These are phyloP conservation scores for Catonia carolina DNA, from an alignment of 2,888 invertebrate genomes.

Conservation along the genomic window DNA sequence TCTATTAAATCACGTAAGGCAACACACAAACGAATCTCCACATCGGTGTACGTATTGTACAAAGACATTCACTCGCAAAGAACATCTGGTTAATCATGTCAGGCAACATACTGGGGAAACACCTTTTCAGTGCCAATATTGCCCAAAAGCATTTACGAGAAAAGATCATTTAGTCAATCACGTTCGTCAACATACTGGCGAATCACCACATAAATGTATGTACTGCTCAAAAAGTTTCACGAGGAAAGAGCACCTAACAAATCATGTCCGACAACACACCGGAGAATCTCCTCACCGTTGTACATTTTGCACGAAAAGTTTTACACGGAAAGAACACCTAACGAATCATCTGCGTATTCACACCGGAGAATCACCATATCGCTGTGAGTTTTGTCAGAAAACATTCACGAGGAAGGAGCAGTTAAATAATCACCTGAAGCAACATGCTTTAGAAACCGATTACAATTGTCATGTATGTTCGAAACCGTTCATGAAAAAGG, in stretches of 20 bases:
- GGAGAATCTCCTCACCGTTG: conserved; percentile 68
- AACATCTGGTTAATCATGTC: conserved; percentile 79
- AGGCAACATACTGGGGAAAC: conserved; percentile 72
- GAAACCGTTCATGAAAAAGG: conserved; percentile 67
- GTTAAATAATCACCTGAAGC: conserved; percentile 62
- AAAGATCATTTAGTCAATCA: conserved; percentile 85
- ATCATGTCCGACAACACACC: conserved; percentile 40
- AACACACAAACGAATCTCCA: conserved; percentile 56
- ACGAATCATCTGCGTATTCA: conserved; percentile 70
- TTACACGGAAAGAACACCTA: conserved; percentile 37
- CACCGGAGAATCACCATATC: conserved; percentile 61
- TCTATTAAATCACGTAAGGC: conserved; percentile 76
- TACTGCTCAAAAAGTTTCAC: conserved; percentile 58
- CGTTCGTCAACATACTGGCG: conserved; percentile 81
- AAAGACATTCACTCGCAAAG: conserved; percentile 79
- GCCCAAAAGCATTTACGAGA: conserved; percentile 71
- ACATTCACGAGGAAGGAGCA: conserved; percentile 74
- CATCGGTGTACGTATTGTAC: conserved; percentile 71
- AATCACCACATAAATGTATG: conserved; percentile 80
- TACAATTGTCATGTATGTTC: conserved; percentile 72
- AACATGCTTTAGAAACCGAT: conserved; percentile 51
- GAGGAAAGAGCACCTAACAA: conserved; percentile 38
- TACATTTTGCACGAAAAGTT: conserved; percentile 58
- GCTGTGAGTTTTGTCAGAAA: conserved; percentile 72
- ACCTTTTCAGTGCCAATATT: conserved; percentile 69